A percentile compares a stretch with the other conserved stretches of the same genome.
phyloP scores from a whole-genome alignment of 64 coral and sea anemone genomes.

The Cladopsammia gracilis region DNA sequence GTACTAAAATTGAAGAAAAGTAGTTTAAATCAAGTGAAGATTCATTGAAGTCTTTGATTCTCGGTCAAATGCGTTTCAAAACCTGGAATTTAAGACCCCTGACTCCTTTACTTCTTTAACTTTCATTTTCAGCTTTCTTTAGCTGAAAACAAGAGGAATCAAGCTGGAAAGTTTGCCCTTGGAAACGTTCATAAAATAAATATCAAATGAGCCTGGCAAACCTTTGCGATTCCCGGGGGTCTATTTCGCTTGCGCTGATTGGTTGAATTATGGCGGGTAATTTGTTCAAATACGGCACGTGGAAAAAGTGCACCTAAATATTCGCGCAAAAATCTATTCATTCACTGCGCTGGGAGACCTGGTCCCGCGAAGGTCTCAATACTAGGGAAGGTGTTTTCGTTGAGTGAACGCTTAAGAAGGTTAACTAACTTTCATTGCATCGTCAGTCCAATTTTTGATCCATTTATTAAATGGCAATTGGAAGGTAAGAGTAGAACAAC shows the following conservation, averaged over 20 bases:
- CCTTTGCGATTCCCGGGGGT: conserved; percentile 18
- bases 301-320: conserved; percentile 20
- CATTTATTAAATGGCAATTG: conserved; percentile 41
- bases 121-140: not conserved
- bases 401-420: not conserved
- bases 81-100: not conserved
- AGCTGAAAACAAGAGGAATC: not conserved
- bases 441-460: not conserved
- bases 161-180: not conserved
- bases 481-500: conserved; percentile 34
- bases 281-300: conserved; percentile 59
- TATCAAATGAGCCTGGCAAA: not conserved
- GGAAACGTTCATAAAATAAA: not conserved
- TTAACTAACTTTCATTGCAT: not conserved
- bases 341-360: conserved; percentile 22
- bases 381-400: no score
- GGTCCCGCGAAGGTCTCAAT: not conserved
- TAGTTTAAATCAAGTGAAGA: not conserved
- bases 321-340: conserved; percentile 56
- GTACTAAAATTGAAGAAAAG: no score
- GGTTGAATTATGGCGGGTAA: conserved; percentile 41
- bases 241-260: conserved; percentile 7
- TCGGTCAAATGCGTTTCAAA: not conserved
- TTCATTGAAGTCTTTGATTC: not conserved
- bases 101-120: not conserved